phyloP scores from a whole-genome alignment of 2,888 invertebrate species.

The Clivina fossor region DNA sequence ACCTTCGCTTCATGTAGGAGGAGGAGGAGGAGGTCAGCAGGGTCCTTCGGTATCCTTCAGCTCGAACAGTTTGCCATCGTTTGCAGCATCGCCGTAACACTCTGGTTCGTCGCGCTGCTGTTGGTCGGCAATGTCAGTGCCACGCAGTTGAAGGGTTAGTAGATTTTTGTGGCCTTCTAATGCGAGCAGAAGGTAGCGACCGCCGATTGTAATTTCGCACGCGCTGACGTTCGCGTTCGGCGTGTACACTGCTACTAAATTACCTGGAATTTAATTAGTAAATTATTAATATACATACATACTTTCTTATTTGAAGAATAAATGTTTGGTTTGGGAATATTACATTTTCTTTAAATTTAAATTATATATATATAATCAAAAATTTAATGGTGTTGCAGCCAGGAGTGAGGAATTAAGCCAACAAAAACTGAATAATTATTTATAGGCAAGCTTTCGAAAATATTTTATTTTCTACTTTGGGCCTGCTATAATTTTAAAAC shows the following conservation, averaged over 20 bases:
- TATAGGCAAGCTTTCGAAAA: no score
- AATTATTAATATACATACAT: not conserved
- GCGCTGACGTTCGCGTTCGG: slow-evolving; percentile 73
- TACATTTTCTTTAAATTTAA: no score
- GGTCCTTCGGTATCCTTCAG: slow-evolving; percentile 52
- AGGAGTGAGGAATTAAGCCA: no score
- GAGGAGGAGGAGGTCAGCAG: slow-evolving; percentile 50
- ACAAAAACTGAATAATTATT: no score
- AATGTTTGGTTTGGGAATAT: no score
- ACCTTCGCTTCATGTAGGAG: no score
- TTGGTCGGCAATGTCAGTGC: slow-evolving; percentile 42
- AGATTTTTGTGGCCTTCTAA: slow-evolving; percentile 67
- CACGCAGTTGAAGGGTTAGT: slow-evolving; percentile 64
- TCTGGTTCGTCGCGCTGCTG: slow-evolving; percentile 42
- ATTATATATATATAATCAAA: no score
- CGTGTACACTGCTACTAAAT: slow-evolving; percentile 76
- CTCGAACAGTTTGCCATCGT: slow-evolving; percentile 62
- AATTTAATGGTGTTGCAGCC: no score
- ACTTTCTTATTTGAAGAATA: no score
- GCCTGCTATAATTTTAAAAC: no score
- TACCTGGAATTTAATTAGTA: slow-evolving; percentile 59
- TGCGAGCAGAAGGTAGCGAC: slow-evolving; percentile 69
- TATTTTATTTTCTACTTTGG: no score
- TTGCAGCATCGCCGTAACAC: slow-evolving; percentile 61
- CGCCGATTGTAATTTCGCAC: slow-evolving; percentile 75